Evolutionary conservation across 2,888 invertebrate genomes (phyloP), one percentile per base, ranked within the genome.

Genomic region (Pseudolycoriella hygida): DNA sequence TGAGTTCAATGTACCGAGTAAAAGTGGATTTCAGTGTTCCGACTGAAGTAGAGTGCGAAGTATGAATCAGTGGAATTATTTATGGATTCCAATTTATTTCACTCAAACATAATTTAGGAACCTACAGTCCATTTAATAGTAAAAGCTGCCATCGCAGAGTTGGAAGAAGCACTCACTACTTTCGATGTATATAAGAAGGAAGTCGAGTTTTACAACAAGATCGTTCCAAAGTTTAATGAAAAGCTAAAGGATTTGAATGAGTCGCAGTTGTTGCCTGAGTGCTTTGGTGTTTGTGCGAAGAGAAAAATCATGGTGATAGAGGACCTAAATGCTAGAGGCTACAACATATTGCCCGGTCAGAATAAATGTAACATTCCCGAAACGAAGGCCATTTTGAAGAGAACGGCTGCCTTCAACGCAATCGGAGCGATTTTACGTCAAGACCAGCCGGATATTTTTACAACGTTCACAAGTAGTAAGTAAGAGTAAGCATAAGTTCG

Each of bases 361-460:
- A 19, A 25, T 3, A 25, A 25, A 2, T 20, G 15, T 17, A 41
- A 20, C 25, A 20, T 20, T 19, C 14, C 3, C 3, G 41, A 41
- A 20, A n/a, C 25, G 8, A 41, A 20, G 25, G 20, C 25, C n/a
- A n/a, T 41, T 20, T 20, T 40, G 18, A 40, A 40, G 18, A 17
- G 18, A 15, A 40, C 17, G 5, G 40, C 40, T 8, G 20, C 18
- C n/a, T 18, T 40, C 17, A 18, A 40, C 14, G 40, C 18, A 12
- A 18, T 40, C 10, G 17, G 18, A 2, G 40, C 18, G 2, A 11
- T 18, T 4, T 14, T 40, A 5, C 40, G 20, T 6, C 5, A 40
- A 40, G 40, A 40, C n/a, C 3, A 40, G 6, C 18, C 40, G 18
- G 20, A 40, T 11, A 40, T 40, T 40, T 40, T 40, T 18, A 12